A percentile compares a stretch with the other conserved stretches of the same genome.
Conservation (phyloP, 2,113 vertebrate genomes). For the Pseudorhombus dupliciocellatus region DNA sequence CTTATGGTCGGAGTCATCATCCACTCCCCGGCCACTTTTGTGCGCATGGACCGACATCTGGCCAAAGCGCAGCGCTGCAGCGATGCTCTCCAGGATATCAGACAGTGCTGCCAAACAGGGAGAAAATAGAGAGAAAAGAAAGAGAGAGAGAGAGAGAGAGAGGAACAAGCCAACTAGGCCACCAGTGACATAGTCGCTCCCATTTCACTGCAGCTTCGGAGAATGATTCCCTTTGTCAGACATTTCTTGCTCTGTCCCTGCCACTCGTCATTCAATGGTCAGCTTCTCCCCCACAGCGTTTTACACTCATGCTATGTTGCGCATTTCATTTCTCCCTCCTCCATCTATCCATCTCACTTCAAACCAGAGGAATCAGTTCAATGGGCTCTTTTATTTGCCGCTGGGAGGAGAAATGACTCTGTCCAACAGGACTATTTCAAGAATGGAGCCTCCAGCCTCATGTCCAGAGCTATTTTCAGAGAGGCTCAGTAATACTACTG, state of each 20-base stretch:
- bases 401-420: conserved; percentile 33
- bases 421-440: conserved; percentile 53
- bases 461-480: conserved; percentile 58
- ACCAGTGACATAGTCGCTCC: conserved; percentile 54
- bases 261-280: not conserved
- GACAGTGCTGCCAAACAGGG: conserved; percentile 59
- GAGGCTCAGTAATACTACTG: conserved; percentile 37
- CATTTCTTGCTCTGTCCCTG: conserved; percentile 1
- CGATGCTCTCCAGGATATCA: conserved; percentile 70
- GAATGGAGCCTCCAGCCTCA: conserved; percentile 27
- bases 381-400: conserved; percentile 40
- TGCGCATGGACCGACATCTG: conserved; percentile 63
- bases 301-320: not conserved
- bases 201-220: conserved; percentile 32
- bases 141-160: no score
- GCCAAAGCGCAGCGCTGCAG: conserved; percentile 42
- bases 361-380: conserved; percentile 25
- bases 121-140: conserved; percentile 58
- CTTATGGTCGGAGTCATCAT: conserved; percentile 29
- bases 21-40: conserved; percentile 13
- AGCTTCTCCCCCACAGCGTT: not conserved
- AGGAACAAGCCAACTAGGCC: conserved; percentile 62
- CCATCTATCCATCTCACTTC: not conserved
- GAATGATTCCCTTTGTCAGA: conserved; percentile 25
- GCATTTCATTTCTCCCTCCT: not conserved